These are phyloP conservation scores for Silurus meridionalis DNA, from an alignment of 2,113 vertebrate genomes.

Conservation along the genomic window DNA sequence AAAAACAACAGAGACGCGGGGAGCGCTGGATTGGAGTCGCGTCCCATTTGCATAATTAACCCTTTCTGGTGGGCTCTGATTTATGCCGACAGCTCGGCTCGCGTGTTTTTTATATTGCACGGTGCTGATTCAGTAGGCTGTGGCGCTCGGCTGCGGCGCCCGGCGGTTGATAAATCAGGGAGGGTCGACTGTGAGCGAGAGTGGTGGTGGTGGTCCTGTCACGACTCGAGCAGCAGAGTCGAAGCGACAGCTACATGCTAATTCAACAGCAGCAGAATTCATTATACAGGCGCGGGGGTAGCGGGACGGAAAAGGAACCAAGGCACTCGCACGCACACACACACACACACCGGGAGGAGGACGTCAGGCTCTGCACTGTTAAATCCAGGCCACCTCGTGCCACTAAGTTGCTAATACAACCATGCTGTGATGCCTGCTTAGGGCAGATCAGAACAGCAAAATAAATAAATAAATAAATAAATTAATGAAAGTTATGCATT, in stretches of 20 bases:
- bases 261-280: conserved; percentile 78
- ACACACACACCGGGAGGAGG: conserved; percentile 63
- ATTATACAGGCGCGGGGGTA: conserved; percentile 76
- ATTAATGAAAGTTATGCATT: neutral
- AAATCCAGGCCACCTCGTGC: conserved; percentile 61
- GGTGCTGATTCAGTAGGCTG: conserved; percentile 68
- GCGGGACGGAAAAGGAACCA: conserved; percentile 70
- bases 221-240: conserved; percentile 67
- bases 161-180: conserved; percentile 78
- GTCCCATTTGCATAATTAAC: conserved; percentile 68
- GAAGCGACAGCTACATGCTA: conserved; percentile 80
- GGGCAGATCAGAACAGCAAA: conserved; percentile 39
- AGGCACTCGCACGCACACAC: conserved; percentile 31
- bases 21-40: conserved; percentile 31
- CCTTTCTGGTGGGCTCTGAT: conserved; percentile 64
- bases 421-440: conserved; percentile 52
- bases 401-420: conserved; percentile 52
- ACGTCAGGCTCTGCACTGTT: conserved; percentile 69
- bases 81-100: conserved; percentile 61
- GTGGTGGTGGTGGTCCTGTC: conserved; percentile 74
- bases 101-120: conserved; percentile 68
- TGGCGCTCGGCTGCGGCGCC: conserved; percentile 69
- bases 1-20: conserved; percentile 21
- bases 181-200: conserved; percentile 39
- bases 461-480: neutral